Conservation (phyloP, 2,113 vertebrate species). For the Chlorocebus sabaeus region DNA sequence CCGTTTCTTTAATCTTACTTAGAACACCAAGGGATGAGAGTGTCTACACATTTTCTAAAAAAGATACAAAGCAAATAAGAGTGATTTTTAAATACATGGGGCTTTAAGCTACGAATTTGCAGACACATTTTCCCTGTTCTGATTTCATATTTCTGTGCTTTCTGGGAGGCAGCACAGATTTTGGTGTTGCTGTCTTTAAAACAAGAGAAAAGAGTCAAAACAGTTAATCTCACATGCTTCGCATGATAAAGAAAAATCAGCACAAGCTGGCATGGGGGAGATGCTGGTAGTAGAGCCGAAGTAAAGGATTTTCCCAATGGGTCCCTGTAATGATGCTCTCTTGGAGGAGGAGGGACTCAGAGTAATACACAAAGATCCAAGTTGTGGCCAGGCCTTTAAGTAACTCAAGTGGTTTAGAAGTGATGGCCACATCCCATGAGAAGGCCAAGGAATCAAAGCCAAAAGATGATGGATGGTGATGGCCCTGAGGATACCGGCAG, state of each 20-base stretch:
- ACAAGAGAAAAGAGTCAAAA: conserved; percentile 28
- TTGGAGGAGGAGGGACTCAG: neutral
- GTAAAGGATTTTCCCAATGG: neutral
- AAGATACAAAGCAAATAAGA: neutral
- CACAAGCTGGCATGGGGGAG: neutral
- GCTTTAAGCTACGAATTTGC: neutral
- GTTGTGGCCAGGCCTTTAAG: neutral
- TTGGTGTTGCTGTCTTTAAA: neutral
- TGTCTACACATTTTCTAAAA: neutral
- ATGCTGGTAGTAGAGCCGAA: neutral
- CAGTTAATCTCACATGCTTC: neutral
- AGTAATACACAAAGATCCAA: neutral
- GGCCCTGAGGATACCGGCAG: neutral
- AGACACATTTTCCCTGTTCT: neutral
- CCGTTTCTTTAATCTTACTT: neutral
- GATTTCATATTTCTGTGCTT: neutral
- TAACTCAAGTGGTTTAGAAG: neutral
- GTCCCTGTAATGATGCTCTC: neutral
- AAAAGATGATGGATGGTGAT: neutral
- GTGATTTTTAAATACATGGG: neutral
- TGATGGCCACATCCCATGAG: neutral
- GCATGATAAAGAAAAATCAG: neutral
- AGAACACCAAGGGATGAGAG: neutral
- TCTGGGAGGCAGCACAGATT: neutral
- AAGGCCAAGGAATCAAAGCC: neutral